phyloP scores from a whole-genome alignment of 2,888 invertebrate genomes.

The Capitulum mitella region DNA sequence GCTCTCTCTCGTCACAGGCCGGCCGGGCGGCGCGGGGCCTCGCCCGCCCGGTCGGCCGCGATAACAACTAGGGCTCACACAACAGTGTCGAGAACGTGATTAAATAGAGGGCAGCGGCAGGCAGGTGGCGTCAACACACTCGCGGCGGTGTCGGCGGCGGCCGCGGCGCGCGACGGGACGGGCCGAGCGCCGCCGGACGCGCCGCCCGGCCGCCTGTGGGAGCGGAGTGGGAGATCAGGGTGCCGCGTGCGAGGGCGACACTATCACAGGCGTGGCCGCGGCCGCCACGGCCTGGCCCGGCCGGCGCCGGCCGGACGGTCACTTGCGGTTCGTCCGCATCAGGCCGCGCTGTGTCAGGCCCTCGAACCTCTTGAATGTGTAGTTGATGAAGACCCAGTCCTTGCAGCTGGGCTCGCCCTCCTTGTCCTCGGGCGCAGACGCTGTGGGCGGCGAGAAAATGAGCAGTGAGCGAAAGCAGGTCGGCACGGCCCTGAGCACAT shows the following conservation, averaged over 20 bases:
- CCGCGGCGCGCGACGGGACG: too few species aligned
- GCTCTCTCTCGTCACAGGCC: not conserved
- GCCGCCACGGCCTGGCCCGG: not conserved
- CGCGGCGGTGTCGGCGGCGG: too few species aligned
- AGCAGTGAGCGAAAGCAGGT: not conserved
- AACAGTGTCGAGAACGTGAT: not conserved
- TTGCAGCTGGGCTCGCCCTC: constrained; percentile 88
- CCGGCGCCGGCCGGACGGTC: not conserved
- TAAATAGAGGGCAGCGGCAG: not conserved
- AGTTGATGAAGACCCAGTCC: constrained; percentile 99
- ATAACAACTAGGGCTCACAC: not conserved
- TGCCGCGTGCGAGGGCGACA: not conserved
- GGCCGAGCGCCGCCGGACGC: not conserved
- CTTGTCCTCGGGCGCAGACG: constrained; percentile 77
- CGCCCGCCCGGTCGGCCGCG: not conserved
- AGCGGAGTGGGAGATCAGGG: too few species aligned
- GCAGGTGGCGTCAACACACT: not conserved
- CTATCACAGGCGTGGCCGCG: not conserved
- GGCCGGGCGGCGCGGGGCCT: not conserved
- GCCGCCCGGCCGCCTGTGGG: too few species aligned
- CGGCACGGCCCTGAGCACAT: too few species aligned
- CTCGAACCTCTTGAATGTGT: constrained; percentile 99
- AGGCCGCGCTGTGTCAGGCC: constrained; percentile 80
- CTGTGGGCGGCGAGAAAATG: constrained; percentile 46
- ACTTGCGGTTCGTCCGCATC: constrained; percentile 31